A percentile compares a stretch with the other conserved stretches of the same genome.
Conservation (phyloP, 2,113 vertebrate species). For the Nothocercus julius region DNA sequence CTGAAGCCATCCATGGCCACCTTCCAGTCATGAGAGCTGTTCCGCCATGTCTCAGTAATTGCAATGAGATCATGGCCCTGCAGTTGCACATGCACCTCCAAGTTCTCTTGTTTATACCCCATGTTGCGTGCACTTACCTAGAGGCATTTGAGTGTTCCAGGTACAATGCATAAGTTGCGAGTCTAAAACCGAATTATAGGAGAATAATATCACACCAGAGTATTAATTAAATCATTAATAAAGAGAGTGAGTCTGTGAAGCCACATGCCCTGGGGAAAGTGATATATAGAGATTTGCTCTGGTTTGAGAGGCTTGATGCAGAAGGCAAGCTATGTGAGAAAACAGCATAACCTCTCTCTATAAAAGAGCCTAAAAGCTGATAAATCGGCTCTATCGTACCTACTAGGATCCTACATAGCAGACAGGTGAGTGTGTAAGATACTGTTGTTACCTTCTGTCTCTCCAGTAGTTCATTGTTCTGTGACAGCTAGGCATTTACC, state of each 20-base stretch:
- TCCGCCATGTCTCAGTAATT: too few species aligned
- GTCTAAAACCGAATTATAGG: neutral
- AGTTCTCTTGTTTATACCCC: too few species aligned
- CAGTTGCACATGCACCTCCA: too few species aligned
- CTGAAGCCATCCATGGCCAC: too few species aligned
- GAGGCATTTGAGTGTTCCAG: neutral
- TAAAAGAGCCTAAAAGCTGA: neutral
- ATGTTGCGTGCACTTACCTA: too few species aligned
- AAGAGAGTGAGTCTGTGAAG: neutral
- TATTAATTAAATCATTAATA: neutral
- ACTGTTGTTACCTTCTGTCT: neutral
- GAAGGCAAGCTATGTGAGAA: neutral
- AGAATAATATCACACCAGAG: neutral
- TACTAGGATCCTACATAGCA: accelerated
- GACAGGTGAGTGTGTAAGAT: neutral
- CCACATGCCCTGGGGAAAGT: neutral
- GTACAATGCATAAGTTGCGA: neutral
- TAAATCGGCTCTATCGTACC: accelerated
- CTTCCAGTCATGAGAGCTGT: too few species aligned
- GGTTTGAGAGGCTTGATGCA: neutral
- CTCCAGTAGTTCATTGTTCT: neutral
- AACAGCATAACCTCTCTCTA: neutral
- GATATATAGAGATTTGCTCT: neutral
- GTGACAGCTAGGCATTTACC: neutral
- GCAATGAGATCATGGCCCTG: too few species aligned